Conservation (phyloP, 2,113 vertebrate species). For the Ammodramus savannarum region DNA sequence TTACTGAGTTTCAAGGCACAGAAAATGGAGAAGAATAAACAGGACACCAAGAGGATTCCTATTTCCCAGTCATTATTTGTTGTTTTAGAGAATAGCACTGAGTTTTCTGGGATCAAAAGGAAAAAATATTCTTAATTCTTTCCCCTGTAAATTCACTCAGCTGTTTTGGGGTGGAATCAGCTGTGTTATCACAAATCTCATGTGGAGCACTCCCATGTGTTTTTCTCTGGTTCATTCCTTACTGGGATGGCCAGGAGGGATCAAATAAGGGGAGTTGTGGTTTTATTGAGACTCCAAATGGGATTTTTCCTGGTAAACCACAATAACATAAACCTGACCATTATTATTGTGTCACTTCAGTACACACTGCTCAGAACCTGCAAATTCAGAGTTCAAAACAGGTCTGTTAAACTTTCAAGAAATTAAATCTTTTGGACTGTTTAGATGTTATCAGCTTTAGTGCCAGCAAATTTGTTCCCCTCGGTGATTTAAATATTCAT, state of each 20-base stretch:
- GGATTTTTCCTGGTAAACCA: fast-evolving
- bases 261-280: background rate
- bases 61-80: background rate
- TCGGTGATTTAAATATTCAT: slow-evolving; percentile 49
- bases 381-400: background rate
- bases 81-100: background rate
- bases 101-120: background rate
- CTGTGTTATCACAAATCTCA: background rate
- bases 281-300: background rate
- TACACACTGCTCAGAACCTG: background rate
- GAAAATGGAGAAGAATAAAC: background rate
- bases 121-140: background rate
- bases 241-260: background rate
- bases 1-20: background rate
- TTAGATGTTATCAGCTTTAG: slow-evolving; percentile 41
- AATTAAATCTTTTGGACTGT: slow-evolving; percentile 23
- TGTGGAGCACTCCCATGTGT: background rate
- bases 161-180: background rate
- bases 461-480: slow-evolving; percentile 50
- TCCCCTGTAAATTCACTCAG: background rate
- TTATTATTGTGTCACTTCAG: background rate
- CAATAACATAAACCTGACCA: fast-evolving
- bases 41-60: background rate
- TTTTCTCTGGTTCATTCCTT: background rate
- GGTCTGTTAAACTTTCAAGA: background rate